Conservation (phyloP, 2,797 vertebrate species). For the Adelosebastes latens region DNA sequence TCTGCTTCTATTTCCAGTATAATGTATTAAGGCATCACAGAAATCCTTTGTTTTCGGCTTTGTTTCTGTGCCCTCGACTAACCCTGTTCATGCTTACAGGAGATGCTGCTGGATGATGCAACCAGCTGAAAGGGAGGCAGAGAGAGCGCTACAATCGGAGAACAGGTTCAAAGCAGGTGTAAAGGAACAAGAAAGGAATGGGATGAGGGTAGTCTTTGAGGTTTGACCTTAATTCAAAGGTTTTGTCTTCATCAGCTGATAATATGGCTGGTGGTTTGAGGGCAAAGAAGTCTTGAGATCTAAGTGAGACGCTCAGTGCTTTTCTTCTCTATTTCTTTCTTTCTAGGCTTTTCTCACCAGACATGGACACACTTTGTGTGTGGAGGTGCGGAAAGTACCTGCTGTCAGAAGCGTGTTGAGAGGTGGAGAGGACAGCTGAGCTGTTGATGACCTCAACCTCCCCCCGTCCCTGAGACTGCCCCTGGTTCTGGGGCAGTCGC, state of each 20-base stretch:
- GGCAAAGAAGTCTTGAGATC: background rate
- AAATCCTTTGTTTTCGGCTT: background rate
- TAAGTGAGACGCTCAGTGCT: background rate
- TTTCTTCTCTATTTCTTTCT: background rate
- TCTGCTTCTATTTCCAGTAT: background rate
- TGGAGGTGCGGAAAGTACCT: conserved; percentile 58
- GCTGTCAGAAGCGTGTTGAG: conserved; percentile 65
- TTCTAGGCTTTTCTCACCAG: background rate
- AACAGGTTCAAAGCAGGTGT: conserved; percentile 24
- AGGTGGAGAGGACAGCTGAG: conserved; percentile 73
- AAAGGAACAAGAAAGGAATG: conserved; percentile 8
- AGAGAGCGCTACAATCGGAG: background rate
- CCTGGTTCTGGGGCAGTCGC: conserved; percentile 78
- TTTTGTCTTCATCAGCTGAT: conserved; percentile 17
- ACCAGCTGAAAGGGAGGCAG: conserved; percentile 51
- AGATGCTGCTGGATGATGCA: conserved; percentile 57
- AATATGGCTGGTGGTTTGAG: background rate
- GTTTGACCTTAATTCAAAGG: conserved; percentile 7
- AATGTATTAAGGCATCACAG: background rate
- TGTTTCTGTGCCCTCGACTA: conserved; percentile 5
- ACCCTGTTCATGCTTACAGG: background rate
- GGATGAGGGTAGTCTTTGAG: background rate
- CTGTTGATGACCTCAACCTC: conserved; percentile 83
- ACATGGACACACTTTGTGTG: background rate
- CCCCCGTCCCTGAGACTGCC: background rate